Conservation (phyloP, 2,888 invertebrate genomes). For the Ctena decussata region DNA sequence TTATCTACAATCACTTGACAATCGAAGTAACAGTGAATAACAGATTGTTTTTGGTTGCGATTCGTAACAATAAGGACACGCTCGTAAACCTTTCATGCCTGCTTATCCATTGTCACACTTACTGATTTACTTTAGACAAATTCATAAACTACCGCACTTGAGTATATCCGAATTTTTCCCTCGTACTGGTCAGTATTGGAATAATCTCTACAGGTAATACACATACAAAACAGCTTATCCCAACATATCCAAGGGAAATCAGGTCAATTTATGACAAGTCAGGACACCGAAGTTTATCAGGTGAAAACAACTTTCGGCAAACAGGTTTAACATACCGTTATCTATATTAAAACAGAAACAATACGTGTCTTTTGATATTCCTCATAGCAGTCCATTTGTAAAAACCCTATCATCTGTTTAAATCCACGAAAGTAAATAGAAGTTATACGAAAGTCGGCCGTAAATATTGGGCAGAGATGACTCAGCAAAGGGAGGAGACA, state of each 20-base stretch:
- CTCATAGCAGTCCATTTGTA: neutral
- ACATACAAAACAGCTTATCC: neutral
- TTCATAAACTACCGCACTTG: neutral
- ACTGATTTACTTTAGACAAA: neutral
- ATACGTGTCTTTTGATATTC: neutral
- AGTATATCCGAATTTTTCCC: no score
- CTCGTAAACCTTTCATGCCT: neutral
- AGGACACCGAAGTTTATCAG: neutral
- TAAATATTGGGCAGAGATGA: no score
- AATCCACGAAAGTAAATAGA: no score
- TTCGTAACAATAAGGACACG: neutral
- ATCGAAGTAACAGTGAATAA: conserved; percentile 5
- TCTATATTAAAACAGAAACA: neutral
- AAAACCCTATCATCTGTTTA: no score
- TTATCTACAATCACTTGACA: conserved; percentile 10
- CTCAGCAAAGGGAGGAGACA: no score
- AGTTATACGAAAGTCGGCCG: no score
- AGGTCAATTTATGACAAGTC: conserved; percentile 17
- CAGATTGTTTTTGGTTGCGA: neutral
- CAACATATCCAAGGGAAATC: neutral
- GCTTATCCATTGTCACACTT: conserved; percentile 6
- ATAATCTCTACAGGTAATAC: neutral
- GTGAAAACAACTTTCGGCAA: neutral
- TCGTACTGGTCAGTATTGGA: neutral
- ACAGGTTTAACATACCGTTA: neutral